Base-by-base conservation (phyloP, 1,140 invertebrate species). In the Papilio polytes region DNA sequence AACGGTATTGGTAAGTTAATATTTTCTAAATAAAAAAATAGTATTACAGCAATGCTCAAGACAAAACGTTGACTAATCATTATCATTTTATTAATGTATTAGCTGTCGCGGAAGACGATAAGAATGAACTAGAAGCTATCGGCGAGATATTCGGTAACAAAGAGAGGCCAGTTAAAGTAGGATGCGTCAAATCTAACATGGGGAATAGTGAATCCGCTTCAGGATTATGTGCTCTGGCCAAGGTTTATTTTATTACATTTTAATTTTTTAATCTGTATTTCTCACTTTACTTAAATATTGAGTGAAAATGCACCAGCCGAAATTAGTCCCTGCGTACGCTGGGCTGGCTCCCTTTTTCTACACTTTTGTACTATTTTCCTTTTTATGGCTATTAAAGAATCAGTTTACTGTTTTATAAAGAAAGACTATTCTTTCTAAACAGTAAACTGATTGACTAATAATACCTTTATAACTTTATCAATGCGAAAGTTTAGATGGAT, bases 1-100 rank as follows among this genome's bases (percentile, higher is more conserved):
- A 97, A 97, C 90, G 97, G 97, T 18, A 97, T 96, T 85, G 91
- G 85, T 92, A 85, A 95, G 3, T 80, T 31, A 74, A 73, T 63
- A 31, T 66, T 70, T 36, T 70, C 3, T 12, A 63, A 63, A 10
- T 63, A 10, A 59, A 22, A 22, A 51, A 2, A 51, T 4, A 36
- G 4, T 4, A 6, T 36, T 15, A 51, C 3, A 15, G 3, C 18
- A 51, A 3, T 51, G 15, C 3, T 18, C 12, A 48, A 48, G 1
- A 12, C 0, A 12, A 48, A 12, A 48, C 3, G 3, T 63, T 66
- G 76, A 80, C 8, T 74, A 70, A 7, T 74, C 78, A 59, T 76
- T 2, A 4, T 13, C 44, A 26, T 41, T n/a, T 31, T 26, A 15
- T 78, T 78, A 22, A 44, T 66, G 22, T 79, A 56, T 53, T 97